Evolutionary conservation across 2,113 vertebrate species (phyloP), one percentile per base, ranked within the genome.

Genomic region (Malurus alboscapulatus): DNA sequence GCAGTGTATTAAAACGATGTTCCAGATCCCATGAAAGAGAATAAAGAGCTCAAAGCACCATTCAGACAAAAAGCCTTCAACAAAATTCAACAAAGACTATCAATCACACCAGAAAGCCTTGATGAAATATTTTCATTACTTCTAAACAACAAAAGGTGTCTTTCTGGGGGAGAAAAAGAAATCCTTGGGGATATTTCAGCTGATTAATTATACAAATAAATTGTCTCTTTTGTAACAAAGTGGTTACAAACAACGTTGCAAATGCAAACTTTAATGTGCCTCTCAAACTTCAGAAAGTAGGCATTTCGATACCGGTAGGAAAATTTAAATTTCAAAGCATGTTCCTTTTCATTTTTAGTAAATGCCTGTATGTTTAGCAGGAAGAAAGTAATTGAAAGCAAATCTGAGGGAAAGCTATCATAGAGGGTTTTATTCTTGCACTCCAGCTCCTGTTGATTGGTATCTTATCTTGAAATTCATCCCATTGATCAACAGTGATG

Each of bases 131-230:
- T 96, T 96, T 96, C 75, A 94, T 97, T 96, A 76, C 51, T 93
- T 95, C 36, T 69, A 84, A 95, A 92, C 26, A 89, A 94, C 73
- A 93, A 95, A 92, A 93, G 65, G 19, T 80, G 63, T 84, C 61
- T 95, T 92, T 92, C 18, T 45, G 24, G 53, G 36, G 2, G 2
- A 6, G 17, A 69, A 48, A 30, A 75, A 69, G 27, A 69, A 92
- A 66, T 68, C 85, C 82, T 93, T 75, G 50, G 79, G 82, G 83
- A 93, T 93, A 78, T 92, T 96, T 91, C 57, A 74, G 84, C 71
- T 89, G 86, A 96, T 96, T 97, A 97, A 96, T 96, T 97, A 95
- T 94, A 96, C 89, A 95, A 96, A 94, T 94, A 96, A 92, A 95
- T 92, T 77, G 62, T 75, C 40, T 94, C 63, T 95, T 93, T 91